Base-by-base conservation (phyloP, 2,797 vertebrate genomes). In the Phoebastria nigripes region DNA sequence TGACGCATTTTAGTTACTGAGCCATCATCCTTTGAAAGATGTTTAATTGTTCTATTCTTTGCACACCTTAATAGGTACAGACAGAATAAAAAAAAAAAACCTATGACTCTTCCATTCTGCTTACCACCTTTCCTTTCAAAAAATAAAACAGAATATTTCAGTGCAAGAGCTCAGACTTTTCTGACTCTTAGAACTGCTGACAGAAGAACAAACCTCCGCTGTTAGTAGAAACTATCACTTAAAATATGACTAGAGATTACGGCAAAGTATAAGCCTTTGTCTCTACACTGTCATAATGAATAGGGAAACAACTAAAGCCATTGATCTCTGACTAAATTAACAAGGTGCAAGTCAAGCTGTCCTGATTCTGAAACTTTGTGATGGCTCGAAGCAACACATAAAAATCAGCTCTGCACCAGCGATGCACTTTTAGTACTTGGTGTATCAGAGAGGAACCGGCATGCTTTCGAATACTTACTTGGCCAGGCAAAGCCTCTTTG, bases 381-480 rank as follows among this genome's bases (percentile, higher is more conserved):
- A 52, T 61, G 52, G 25, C 49, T 81, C 0, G 0, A 89, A 81
- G 37, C 37, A 74, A 62, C 9, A 41, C 29, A 65, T 44, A 62
- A 88, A 94, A 79, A 29, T 65, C 44, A 52, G 33, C 61, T 82
- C 59, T 66, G 39, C 35, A 41, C 25, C 22, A 79, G 22, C 0
- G 2, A 52, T 33, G 49, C 37, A 52, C 44, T 74, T 90, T 14
- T 15, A 93, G 33, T 49, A 39, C 39, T 62, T 81, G 31, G 9
- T 29, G 20, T 51, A 83, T 67, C 44, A 77, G 56, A 87, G 26
- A 24, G 8, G 21, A 94, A n/a, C 17, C 3, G 2, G 20, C 22
- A n/a, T 16, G 54, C 31, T 90, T 91, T 92, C 44, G 14, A 81
- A 83, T 74, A 81, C 67, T 79, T 74, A 46, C 46, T 91, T 89